A percentile compares a stretch with the other conserved stretches of the same genome.
Evolutionary conservation across 2,797 vertebrate species (phyloP).

Genomic region (Salmo trutta): DNA sequence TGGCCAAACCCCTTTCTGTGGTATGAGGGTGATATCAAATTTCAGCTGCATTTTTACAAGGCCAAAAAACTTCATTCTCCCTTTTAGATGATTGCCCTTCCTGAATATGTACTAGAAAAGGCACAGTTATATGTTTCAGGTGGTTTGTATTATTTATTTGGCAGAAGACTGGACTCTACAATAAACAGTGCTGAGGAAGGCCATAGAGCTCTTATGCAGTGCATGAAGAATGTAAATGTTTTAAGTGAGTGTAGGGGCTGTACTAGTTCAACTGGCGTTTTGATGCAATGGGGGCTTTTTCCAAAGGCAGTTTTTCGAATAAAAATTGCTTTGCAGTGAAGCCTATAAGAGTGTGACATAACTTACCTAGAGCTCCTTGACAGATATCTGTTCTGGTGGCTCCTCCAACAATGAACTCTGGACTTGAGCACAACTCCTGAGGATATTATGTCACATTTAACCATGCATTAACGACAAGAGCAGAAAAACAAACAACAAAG

Average conservation of each 20-base stretch:
- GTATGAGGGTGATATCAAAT: conserved; percentile 1
- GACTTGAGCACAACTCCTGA: conserved; percentile 83
- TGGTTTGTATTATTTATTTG: neutral
- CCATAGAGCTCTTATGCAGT: too few species aligned
- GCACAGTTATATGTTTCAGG: neutral
- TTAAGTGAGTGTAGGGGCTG: too few species aligned
- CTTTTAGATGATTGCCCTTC: neutral
- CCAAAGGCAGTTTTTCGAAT: too few species aligned
- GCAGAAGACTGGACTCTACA: neutral
- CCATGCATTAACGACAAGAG: too few species aligned
- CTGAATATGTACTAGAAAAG: neutral
- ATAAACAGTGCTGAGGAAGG: neutral
- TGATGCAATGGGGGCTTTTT: too few species aligned
- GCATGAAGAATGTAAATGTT: too few species aligned
- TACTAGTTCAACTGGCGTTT: too few species aligned
- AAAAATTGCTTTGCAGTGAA: too few species aligned
- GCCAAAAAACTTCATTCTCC: neutral
- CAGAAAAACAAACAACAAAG: too few species aligned
- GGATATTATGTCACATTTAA: too few species aligned
- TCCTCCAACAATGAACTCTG: conserved; percentile 50
- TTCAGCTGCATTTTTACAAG: conserved; percentile 2
- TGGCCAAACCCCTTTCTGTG: neutral
- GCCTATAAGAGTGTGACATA: too few species aligned
- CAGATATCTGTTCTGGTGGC: conserved; percentile 65
- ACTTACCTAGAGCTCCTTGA: conserved; percentile 86